These are phyloP conservation scores for Epizoanthus fatuus DNA, from an alignment of 92 coral and sea anemone species.

Conservation along the genomic window DNA sequence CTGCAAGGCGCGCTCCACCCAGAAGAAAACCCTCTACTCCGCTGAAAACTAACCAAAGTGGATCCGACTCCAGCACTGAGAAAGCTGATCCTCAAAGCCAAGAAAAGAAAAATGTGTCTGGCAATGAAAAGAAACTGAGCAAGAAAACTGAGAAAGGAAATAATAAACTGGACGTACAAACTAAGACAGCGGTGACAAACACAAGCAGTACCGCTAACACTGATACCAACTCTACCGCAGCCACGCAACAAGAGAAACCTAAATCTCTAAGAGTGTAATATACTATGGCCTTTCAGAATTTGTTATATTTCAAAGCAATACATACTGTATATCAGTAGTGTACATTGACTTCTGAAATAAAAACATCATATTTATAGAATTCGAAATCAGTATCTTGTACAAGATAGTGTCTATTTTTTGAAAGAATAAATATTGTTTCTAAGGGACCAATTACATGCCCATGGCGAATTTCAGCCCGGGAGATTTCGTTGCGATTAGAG, in stretches of 20 bases:
- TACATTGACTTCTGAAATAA: too few relatives aligned
- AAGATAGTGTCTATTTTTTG: too few relatives aligned
- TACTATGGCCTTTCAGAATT: too few relatives aligned
- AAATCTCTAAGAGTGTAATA: not conserved
- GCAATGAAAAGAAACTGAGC: not conserved
- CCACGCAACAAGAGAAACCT: not conserved
- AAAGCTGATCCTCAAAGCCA: conserved; percentile 3
- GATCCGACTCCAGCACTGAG: conserved; percentile 12
- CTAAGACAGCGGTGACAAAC: not conserved
- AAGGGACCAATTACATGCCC: too few relatives aligned
- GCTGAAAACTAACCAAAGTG: conserved; percentile 8
- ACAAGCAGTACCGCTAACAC: not conserved
- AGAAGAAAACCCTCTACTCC: conserved; percentile 1
- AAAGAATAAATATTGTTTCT: too few relatives aligned
- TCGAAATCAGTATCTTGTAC: too few relatives aligned
- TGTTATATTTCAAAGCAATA: too few relatives aligned
- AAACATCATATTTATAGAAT: too few relatives aligned
- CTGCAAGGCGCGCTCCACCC: conserved; percentile 21
- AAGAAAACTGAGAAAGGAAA: conserved; percentile 10
- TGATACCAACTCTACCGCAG: not conserved
- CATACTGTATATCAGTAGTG: too few relatives aligned
- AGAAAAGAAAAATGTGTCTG: not conserved
- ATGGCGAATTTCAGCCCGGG: too few relatives aligned
- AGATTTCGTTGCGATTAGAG: too few relatives aligned
- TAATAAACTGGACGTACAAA: not conserved